phyloP scores from a whole-genome alignment of 1,140 invertebrate species.

The Eurosta solidaginis region DNA sequence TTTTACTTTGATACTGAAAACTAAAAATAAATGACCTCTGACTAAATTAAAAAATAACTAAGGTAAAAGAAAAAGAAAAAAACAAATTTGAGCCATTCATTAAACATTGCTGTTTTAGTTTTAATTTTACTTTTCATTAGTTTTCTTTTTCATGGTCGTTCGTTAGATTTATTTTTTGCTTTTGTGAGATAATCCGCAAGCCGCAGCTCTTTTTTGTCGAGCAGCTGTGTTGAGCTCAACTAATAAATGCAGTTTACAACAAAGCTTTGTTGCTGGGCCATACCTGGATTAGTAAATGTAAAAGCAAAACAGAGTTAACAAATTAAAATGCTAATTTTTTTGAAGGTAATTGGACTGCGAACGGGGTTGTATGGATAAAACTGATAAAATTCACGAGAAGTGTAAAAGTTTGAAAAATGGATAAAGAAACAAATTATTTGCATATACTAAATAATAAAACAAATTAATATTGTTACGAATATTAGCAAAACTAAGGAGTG shows the following conservation, averaged over 20 bases:
- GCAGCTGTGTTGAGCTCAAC: neutral
- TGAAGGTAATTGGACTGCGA: neutral
- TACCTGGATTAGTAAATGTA: neutral
- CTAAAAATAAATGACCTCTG: constrained; percentile 12
- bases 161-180: neutral
- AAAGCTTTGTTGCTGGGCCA: neutral
- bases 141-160: neutral
- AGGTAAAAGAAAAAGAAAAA: no score
- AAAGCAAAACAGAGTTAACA: neutral
- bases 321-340: neutral
- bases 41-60: neutral
- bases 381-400: neutral
- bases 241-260: neutral
- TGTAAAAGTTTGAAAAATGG: neutral
- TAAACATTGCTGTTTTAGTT: no score
- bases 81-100: neutral
- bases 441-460: no score
- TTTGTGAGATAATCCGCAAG: neutral
- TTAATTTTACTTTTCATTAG: neutral
- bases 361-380: neutral
- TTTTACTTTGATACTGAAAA: neutral
- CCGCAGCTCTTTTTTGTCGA: neutral
- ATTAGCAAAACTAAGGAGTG: no score
- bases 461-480: no score
- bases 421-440: neutral